Percentiles rank a stretch among this genome's conserved stretches.
Evolutionary conservation across 2,888 invertebrate genomes (phyloP).

Genomic region (Lissocephala sabroskyi): DNA sequence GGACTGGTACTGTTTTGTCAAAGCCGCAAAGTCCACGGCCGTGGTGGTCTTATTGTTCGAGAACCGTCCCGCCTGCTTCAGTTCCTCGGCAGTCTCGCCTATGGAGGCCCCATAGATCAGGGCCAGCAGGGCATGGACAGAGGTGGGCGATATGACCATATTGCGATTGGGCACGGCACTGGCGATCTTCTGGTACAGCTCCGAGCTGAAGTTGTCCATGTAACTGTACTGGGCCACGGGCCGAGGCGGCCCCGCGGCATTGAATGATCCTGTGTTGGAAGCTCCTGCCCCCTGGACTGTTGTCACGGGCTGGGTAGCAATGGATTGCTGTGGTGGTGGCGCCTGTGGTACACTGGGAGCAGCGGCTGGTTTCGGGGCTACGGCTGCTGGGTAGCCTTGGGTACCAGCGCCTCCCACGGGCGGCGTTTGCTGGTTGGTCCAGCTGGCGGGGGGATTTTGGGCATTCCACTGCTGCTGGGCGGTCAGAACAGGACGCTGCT

Average conservation of each 20-base stretch:
- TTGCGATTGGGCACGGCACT: constrained; percentile 29
- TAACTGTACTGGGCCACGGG: constrained; percentile 26
- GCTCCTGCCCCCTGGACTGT: neutral
- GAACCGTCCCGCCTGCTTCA: constrained; percentile 37
- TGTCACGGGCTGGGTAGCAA: too few relatives aligned
- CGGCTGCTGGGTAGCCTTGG: neutral
- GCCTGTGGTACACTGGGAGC: neutral
- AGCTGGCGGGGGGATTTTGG: neutral
- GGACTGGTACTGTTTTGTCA: constrained; percentile 8
- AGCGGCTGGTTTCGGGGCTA: neutral
- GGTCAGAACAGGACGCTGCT: neutral
- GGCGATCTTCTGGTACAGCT: constrained; percentile 41
- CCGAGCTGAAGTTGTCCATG: constrained; percentile 44
- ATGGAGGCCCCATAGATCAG: constrained; percentile 81
- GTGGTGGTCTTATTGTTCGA: neutral
- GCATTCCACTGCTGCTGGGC: constrained; percentile 8
- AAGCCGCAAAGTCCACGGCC: constrained; percentile 23
- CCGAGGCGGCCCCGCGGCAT: constrained; percentile 14
- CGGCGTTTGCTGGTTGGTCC: neutral
- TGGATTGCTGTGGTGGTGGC: neutral
- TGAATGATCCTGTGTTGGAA: neutral
- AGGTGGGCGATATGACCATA: constrained; percentile 69
- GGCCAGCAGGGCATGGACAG: constrained; percentile 81
- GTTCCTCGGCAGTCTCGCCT: constrained; percentile 68
- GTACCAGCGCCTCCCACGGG: neutral